phyloP scores from a whole-genome alignment of 1,140 invertebrate species.

The Musca vetustissima region DNA sequence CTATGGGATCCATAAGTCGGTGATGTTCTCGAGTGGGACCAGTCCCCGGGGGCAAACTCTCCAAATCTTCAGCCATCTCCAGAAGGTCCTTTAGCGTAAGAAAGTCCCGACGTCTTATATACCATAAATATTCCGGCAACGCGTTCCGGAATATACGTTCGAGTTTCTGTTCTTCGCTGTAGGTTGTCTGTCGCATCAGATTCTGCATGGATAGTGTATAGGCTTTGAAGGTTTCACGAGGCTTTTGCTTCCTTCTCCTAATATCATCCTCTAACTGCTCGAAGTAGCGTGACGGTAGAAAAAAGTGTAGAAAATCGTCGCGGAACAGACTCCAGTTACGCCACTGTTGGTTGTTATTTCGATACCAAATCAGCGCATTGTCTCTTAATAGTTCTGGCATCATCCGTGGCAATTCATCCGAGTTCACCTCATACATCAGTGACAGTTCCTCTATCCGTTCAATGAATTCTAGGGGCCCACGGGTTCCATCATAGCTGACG shows the following conservation, averaged over 20 bases:
- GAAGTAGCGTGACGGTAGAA: not conserved
- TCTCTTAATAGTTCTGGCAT: not conserved
- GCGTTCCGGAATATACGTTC: not conserved
- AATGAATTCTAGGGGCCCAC: not conserved
- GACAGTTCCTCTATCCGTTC: not conserved
- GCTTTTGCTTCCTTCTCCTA: not conserved
- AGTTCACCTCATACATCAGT: not conserved
- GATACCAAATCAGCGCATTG: not conserved
- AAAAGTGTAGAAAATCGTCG: not conserved
- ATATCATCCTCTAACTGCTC: too few relatives aligned
- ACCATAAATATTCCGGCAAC: not conserved
- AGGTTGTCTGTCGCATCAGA: not conserved
- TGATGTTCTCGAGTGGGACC: too few relatives aligned
- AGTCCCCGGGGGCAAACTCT: not conserved
- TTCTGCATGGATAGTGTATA: not conserved
- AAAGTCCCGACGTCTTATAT: not conserved
- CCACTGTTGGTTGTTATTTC: not conserved
- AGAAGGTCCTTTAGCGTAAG: not conserved
- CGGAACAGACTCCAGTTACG: not conserved
- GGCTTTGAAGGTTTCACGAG: not conserved
- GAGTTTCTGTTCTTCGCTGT: not conserved
- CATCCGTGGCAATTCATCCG: not conserved
- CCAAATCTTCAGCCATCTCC: not conserved
- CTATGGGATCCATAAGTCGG: too few relatives aligned
- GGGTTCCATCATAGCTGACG: not conserved